Percentiles rank a stretch among this genome's conserved stretches.
phyloP scores from a whole-genome alignment of 1,140 invertebrate genomes.

The Dinoponera quadriceps region DNA sequence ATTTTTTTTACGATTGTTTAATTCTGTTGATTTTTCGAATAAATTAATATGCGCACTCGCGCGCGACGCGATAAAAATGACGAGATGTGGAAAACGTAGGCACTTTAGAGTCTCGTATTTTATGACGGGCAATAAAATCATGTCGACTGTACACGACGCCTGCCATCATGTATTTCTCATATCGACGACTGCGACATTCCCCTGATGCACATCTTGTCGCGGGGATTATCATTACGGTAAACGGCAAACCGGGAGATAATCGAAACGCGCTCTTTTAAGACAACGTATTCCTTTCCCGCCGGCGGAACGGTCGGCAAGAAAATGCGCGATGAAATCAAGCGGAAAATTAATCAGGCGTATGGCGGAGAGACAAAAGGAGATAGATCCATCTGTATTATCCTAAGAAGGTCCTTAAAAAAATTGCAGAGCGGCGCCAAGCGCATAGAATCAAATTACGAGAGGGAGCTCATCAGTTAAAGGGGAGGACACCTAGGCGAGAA shows the following conservation, averaged over 20 bases:
- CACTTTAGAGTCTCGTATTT: slow-evolving; percentile 12
- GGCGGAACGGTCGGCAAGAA: neutral
- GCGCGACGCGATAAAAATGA: slow-evolving; percentile 3
- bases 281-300: neutral
- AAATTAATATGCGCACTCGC: neutral
- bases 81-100: neutral
- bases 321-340: neutral
- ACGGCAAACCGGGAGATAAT: neutral
- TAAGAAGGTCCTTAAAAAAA: slow-evolving; percentile 1
- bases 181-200: neutral
- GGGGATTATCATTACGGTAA: neutral
- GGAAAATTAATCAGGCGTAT: neutral
- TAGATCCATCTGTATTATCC: neutral
- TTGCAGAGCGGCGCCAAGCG: neutral
- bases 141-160: neutral
- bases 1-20: slow-evolving; percentile 23
- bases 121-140: slow-evolving; percentile 28
- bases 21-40: slow-evolving; percentile 40
- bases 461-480: neutral
- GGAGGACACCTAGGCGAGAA: neutral
- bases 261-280: neutral
- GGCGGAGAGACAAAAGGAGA: neutral
- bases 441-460: slow-evolving; percentile 17
- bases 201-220: neutral
- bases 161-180: neutral